Evolutionary conservation across 2,888 invertebrate genomes (phyloP).

Genomic region (Pharmacophagus antenor): DNA sequence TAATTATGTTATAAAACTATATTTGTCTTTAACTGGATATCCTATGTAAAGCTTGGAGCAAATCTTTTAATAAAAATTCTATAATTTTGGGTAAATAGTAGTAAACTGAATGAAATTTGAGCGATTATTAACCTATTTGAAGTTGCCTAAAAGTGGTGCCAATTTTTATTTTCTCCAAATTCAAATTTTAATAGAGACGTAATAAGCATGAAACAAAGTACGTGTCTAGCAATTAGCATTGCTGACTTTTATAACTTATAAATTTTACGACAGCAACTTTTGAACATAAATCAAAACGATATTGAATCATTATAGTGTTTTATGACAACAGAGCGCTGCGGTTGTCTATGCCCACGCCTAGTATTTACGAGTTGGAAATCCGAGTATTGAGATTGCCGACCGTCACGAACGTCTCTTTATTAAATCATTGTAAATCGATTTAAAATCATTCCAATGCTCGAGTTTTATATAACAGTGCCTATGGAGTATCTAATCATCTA

Average conservation of each 20-base stretch:
- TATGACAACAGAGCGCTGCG: conserved; percentile 15
- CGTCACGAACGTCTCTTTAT: conserved; percentile 23
- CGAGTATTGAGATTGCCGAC: conserved; percentile 11
- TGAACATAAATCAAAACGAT: conserved; percentile 15
- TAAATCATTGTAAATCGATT: conserved; percentile 17
- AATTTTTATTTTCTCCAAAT: background rate
- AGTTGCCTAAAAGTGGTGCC: no score
- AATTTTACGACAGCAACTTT: background rate
- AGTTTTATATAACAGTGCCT: background rate
- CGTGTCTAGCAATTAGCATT: background rate
- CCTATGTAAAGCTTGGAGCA: no score
- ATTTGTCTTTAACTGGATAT: no score
- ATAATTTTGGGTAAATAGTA: no score
- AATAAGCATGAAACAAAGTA: background rate
- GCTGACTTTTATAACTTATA: background rate
- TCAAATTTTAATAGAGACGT: no score
- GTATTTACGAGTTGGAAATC: conserved; percentile 10
- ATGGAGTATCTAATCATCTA: no score
- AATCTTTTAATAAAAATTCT: no score
- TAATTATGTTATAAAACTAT: no score
- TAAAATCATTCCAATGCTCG: background rate
- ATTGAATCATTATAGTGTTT: conserved; percentile 27
- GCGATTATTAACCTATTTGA: no score
- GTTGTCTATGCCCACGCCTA: conserved; percentile 22
- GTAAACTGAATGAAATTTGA: no score